Evolutionary conservation across 1,140 invertebrate species (phyloP).

Genomic region (Sycophila sp.): DNA sequence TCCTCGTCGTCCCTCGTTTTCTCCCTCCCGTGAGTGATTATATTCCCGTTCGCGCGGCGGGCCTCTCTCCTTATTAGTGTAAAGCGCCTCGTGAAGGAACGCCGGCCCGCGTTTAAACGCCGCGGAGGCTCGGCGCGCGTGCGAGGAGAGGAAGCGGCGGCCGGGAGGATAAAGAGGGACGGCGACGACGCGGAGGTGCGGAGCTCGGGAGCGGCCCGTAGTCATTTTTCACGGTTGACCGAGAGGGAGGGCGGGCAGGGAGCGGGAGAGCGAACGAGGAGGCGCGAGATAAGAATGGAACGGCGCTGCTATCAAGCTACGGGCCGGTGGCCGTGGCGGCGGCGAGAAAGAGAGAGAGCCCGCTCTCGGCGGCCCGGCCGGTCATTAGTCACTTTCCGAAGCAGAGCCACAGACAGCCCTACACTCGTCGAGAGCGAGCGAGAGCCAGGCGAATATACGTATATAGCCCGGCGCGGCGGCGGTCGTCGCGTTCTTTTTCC

Average conservation of each 20-base stretch:
- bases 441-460: background rate
- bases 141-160: conserved; percentile 37
- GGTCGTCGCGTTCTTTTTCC: background rate
- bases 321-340: background rate
- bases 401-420: conserved; percentile 58
- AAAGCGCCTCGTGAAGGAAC: conserved; percentile 19
- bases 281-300: conserved; percentile 69
- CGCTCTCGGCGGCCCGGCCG: conserved; percentile 61
- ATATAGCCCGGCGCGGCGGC: background rate
- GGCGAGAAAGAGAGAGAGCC: background rate
- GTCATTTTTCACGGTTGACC: conserved; percentile 65
- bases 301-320: conserved; percentile 42
- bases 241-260: conserved; percentile 63
- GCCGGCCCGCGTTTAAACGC: background rate
- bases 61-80: conserved; percentile 37
- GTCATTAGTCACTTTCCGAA: conserved; percentile 68
- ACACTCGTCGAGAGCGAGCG: background rate
- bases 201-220: conserved; percentile 65
- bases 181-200: conserved; percentile 32
- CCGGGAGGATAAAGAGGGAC: conserved; percentile 32
- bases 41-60: conserved; percentile 29
- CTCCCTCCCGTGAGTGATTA: conserved; percentile 14
- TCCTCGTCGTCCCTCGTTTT: background rate
- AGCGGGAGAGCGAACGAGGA: background rate
- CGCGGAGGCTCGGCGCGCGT: background rate